A percentile compares a stretch with the other conserved stretches of the same genome.
phyloP scores from a whole-genome alignment of 2,113 vertebrate genomes.

The Cynocephalus volans region DNA sequence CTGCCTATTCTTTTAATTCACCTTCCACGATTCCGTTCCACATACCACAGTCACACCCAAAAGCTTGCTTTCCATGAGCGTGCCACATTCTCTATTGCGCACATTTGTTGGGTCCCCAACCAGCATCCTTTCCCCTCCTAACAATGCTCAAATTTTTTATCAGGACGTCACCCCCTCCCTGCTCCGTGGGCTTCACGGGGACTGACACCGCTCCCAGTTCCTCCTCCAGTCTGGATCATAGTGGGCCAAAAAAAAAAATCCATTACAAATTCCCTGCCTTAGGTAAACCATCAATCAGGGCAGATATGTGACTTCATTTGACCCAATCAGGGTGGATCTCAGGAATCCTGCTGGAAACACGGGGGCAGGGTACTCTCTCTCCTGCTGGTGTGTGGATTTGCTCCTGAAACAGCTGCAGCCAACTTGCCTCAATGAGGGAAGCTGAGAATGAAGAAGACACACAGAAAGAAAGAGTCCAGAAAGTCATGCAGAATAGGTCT shows the following conservation, averaged over 20 bases:
- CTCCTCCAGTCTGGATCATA: not conserved
- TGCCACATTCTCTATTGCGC: not conserved
- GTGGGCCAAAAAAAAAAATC: not conserved
- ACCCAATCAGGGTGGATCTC: not conserved
- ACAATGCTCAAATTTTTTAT: not conserved
- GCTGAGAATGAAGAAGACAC: not conserved
- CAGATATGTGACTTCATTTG: not conserved
- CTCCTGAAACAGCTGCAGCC: not conserved
- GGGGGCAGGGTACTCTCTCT: not conserved
- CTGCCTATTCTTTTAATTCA: not conserved
- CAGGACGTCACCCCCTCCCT: not conserved
- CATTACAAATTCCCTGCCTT: not conserved
- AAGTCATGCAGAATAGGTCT: not conserved
- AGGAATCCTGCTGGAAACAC: not conserved
- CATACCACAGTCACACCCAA: not conserved
- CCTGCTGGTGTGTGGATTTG: not conserved
- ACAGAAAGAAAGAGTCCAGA: not conserved
- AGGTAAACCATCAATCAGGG: not conserved
- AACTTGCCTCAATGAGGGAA: not conserved
- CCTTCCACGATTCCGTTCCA: not conserved
- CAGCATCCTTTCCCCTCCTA: not conserved
- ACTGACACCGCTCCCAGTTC: not conserved
- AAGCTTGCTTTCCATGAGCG: not conserved
- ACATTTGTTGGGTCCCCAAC: not conserved
- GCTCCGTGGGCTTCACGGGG: too few relatives aligned